Conservation (phyloP, 37 sponge, comb jelly and placozoan species). For the Eunapius fragilis region DNA sequence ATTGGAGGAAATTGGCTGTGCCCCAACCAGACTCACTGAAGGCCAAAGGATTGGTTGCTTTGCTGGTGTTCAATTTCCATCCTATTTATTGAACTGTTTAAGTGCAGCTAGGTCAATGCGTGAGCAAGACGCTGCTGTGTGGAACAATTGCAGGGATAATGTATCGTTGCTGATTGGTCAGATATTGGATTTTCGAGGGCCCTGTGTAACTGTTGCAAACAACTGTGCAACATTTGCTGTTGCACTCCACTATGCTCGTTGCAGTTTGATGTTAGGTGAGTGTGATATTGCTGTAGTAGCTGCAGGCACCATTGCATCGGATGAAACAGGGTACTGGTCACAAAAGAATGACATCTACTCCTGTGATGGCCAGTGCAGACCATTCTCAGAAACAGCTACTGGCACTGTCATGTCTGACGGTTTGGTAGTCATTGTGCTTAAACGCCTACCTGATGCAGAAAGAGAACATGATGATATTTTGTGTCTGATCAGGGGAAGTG, state of each 20-base stretch:
- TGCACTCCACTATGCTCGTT: conserved; percentile 6
- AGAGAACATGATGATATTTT: background rate
- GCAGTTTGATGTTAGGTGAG: background rate
- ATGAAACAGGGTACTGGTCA: background rate
- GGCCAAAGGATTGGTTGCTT: background rate
- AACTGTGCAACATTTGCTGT: conserved; percentile 7
- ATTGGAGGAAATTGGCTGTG: background rate
- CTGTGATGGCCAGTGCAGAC: background rate
- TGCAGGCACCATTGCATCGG: background rate
- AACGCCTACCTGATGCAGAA: background rate
- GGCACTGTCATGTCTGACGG: conserved; percentile 18
- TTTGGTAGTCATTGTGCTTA: background rate
- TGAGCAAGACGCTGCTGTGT: background rate
- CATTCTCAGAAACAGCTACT: background rate
- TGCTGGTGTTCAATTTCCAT: conserved; percentile 12
- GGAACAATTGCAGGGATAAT: background rate
- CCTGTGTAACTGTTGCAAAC: background rate
- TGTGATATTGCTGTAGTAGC: conserved; percentile 28
- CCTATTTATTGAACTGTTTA: background rate
- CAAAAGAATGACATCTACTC: background rate
- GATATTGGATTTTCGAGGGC: background rate
- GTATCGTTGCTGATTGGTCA: background rate
- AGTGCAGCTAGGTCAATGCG: background rate
- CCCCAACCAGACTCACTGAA: background rate
- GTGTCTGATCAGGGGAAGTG: background rate